Percentiles rank a stretch among this genome's conserved stretches.
These are phyloP conservation scores for Sclerodermus sp. DNA, from an alignment of 2,888 invertebrate species.

Conservation along the genomic window DNA sequence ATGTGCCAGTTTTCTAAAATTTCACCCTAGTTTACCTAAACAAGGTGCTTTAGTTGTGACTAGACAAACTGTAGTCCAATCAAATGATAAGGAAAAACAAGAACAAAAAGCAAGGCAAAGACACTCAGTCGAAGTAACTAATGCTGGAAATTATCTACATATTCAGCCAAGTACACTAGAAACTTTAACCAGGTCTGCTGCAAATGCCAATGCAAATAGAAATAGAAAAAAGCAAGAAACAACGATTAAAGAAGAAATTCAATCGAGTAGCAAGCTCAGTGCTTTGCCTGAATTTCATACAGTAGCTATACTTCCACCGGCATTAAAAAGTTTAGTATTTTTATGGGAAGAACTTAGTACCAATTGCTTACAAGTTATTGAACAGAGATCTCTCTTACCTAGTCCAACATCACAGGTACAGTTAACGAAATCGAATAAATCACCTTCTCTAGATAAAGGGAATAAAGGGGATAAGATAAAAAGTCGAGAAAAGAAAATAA, in stretches of 20 bases:
- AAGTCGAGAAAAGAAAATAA: slow-evolving; percentile 60
- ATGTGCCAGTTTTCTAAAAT: slow-evolving; percentile 93
- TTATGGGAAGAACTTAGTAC: slow-evolving; percentile 86
- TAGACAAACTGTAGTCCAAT: slow-evolving; percentile 56
- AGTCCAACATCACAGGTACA: slow-evolving; percentile 59
- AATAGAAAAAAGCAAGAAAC: slow-evolving; percentile 62
- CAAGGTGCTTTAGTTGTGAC: slow-evolving; percentile 77
- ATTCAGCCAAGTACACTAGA: slow-evolving; percentile 80
- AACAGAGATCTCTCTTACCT: slow-evolving; percentile 65
- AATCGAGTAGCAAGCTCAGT: slow-evolving; percentile 45
- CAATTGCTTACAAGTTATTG: slow-evolving; percentile 69
- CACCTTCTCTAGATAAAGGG: slow-evolving; percentile 35
- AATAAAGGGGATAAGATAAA: slow-evolving; percentile 56
- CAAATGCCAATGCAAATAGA: slow-evolving; percentile 77
- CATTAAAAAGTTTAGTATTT: slow-evolving; percentile 82
- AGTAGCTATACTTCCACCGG: slow-evolving; percentile 81
- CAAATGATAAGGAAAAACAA: slow-evolving; percentile 57
- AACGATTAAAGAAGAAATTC: slow-evolving; percentile 61
- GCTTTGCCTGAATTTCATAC: slow-evolving; percentile 61
- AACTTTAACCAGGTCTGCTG: slow-evolving; percentile 74
- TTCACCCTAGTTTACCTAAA: slow-evolving; percentile 84
- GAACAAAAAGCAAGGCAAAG: slow-evolving; percentile 72
- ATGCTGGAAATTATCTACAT: slow-evolving; percentile 72
- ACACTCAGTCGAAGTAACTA: slow-evolving; percentile 85
- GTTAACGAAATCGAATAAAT: slow-evolving; percentile 34